Evolutionary conservation across 1,140 invertebrate genomes (phyloP), one percentile per base, ranked within the genome.

Genomic region (Pogonomyrmex barbatus): DNA sequence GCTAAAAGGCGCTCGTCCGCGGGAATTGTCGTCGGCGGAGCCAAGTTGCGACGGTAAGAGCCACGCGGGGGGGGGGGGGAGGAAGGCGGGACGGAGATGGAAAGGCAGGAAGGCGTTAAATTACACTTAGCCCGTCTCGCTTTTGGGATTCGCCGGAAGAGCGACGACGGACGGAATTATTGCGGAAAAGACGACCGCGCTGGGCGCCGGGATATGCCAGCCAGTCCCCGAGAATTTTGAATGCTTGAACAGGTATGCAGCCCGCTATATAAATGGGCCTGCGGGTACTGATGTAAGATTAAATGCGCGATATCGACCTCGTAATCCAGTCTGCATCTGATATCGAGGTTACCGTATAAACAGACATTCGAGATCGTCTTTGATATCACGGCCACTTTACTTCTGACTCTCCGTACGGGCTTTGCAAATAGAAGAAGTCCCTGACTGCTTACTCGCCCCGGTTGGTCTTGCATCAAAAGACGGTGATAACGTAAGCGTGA

Each of bases 1-100:
- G 91, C 92, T 93, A 92, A 93, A 91, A 88, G 88, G 90, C 86
- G 87, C 87, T 91, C 87, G 88, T 89, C 85, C 87, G 84, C 82
- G 82, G 60, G 88, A 85, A 90, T 90, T 86, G 83, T 83, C 67
- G 71, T 17, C 33, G 78, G 45, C 83, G 73, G 50, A 30, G 54
- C 47, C 33, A 39, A 78, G 63, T 81, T 50, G 65, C 52, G 58
- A 4, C 9, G 9, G 62, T 30, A 73, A 47, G 52, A 45, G 58
- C 76, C 62, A 70, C 10, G 67, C 45, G 47, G 24, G 12, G 12
- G 45, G 39, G 47, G 24, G 12, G 12, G 45, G 39, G 45, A 17
- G 24, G 24, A 24, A 24, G 39, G 45, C 14, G 45, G 58, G n/a
- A 73, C 58, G 54, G 65, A 54, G 62, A 58, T 33, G 33, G 10